phyloP scores from a whole-genome alignment of 2,113 vertebrate genomes.

The Ariopsis seemanni region DNA sequence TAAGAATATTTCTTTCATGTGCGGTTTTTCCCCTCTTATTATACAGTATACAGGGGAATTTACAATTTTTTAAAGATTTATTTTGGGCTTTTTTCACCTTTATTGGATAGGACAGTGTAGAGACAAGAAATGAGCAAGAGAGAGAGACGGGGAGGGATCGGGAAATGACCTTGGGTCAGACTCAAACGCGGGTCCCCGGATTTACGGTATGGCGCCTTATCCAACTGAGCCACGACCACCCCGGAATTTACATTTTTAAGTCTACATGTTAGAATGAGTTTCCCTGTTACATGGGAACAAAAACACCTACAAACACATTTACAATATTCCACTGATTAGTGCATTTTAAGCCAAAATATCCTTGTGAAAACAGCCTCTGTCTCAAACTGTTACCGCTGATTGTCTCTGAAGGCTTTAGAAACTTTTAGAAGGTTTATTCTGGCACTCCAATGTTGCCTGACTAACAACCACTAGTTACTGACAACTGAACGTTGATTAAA shows the following conservation, averaged over 20 bases:
- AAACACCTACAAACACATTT: neutral
- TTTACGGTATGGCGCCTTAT: no score
- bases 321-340: neutral
- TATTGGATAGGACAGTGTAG: no score
- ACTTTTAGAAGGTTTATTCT: neutral
- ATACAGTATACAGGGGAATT: neutral
- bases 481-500: slow-evolving; percentile 6
- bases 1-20: neutral
- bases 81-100: no score
- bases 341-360: neutral
- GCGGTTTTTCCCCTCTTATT: neutral
- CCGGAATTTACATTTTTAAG: neutral
- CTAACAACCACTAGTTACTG: neutral
- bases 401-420: slow-evolving; percentile 2
- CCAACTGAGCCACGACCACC: no score
- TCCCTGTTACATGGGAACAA: neutral
- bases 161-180: no score
- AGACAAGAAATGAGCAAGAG: no score
- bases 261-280: neutral
- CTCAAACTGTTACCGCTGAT: neutral
- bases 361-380: slow-evolving; percentile 2
- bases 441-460: neutral
- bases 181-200: no score
- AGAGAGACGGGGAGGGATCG: no score
- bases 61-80: neutral